phyloP scores from a whole-genome alignment of 2,888 invertebrate species.

The Tipula helvola region DNA sequence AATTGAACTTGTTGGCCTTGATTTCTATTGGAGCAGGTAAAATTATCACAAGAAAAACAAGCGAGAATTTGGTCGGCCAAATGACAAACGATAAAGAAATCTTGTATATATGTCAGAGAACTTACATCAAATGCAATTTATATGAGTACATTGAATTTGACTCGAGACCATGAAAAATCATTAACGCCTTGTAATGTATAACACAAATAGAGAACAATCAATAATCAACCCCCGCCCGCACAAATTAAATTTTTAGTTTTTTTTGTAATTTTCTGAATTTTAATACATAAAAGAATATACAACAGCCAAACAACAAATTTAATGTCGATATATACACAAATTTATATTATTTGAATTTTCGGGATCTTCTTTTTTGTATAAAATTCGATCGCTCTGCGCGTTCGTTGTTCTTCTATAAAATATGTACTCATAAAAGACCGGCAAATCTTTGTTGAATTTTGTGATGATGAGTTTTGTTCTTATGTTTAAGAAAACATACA shows the following conservation, averaged over 20 bases:
- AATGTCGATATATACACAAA: no score
- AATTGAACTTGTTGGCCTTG: no score
- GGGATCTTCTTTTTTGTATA: not conserved
- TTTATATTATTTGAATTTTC: no score
- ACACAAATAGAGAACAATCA: not conserved
- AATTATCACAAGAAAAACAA: no score
- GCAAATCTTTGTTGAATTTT: constrained; percentile 4
- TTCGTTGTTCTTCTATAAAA: not conserved
- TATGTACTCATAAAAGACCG: not conserved
- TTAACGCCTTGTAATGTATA: not conserved
- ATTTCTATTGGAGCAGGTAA: no score
- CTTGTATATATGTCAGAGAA: no score
- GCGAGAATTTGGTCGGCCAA: no score
- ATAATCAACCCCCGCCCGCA: constrained; percentile 6
- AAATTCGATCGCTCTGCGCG: not conserved
- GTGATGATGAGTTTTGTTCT: not conserved
- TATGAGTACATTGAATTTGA: not conserved
- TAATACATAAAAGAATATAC: not conserved
- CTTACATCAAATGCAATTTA: not conserved
- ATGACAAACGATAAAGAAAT: no score
- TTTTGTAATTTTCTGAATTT: not conserved
- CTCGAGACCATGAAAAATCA: not conserved
- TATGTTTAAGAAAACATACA: not conserved
- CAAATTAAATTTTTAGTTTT: not conserved
- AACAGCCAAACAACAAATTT: not conserved